These are phyloP conservation scores for Dryoscopus gambensis DNA, from an alignment of 2,113 vertebrate genomes.

Conservation along the genomic window DNA sequence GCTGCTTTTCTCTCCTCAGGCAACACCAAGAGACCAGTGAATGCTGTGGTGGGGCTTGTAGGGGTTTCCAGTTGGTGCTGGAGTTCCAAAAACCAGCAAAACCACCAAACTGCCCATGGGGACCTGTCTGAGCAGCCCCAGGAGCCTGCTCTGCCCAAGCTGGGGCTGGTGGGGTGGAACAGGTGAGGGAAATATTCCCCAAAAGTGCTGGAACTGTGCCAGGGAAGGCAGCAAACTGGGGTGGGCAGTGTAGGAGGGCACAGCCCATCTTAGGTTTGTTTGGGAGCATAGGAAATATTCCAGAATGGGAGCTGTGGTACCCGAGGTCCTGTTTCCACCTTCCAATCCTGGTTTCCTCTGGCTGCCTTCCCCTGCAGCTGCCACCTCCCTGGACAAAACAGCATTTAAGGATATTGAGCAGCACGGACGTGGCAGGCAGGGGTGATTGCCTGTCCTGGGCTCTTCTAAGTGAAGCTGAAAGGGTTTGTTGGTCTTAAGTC, in stretches of 20 bases:
- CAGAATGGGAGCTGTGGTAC: not conserved
- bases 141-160: not conserved
- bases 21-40: not conserved
- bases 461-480: not conserved
- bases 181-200: not conserved
- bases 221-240: not conserved
- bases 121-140: not conserved
- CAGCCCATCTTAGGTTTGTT: not conserved
- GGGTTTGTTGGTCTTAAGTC: not conserved
- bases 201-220: not conserved
- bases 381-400: not conserved
- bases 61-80: not conserved
- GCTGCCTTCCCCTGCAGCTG: not conserved
- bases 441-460: not conserved
- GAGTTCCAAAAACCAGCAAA: not conserved
- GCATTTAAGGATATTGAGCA: not conserved
- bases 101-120: rapidly evolving
- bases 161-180: not conserved
- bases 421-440: not conserved
- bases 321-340: not conserved
- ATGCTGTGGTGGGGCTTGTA: not conserved
- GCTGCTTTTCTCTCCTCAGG: not conserved
- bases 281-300: not conserved
- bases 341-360: not conserved
- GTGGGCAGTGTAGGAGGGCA: not conserved